phyloP scores from a whole-genome alignment of 2,888 invertebrate genomes.

The Diarsia brunnea region DNA sequence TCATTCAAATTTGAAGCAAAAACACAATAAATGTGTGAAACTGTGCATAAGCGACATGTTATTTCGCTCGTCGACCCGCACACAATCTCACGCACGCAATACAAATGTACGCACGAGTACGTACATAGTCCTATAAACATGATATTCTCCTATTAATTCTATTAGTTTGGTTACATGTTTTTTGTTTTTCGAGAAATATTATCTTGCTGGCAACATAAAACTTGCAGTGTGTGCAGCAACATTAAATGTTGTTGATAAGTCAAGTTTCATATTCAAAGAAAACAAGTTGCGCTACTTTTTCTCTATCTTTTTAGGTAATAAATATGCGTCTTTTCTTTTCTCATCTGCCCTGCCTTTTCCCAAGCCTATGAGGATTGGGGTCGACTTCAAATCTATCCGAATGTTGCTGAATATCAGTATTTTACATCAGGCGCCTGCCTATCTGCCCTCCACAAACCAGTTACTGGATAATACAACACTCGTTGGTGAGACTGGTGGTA shows the following conservation, averaged over 20 bases:
- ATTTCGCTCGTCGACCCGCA: not conserved
- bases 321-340: not conserved
- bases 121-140: too few species aligned
- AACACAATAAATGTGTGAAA: not conserved
- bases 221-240: not conserved
- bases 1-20: not conserved
- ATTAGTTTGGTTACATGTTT: not conserved
- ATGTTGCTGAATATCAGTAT: not conserved
- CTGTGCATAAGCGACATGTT: not conserved
- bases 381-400: not conserved
- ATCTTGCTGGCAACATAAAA: not conserved
- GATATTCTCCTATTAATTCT: too few species aligned
- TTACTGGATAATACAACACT: not conserved
- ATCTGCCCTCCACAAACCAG: not conserved
- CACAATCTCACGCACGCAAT: not conserved
- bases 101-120: not conserved
- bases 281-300: not conserved
- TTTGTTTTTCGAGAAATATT: not conserved
- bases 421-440: not conserved
- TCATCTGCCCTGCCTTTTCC: not conserved
- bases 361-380: not conserved
- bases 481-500: not conserved
- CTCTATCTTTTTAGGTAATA: not conserved
- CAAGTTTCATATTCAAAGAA: not conserved
- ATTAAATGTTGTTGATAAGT: not conserved